Conservation (phyloP, 1,140 invertebrate species). For the Metopolophium dirhodum region DNA sequence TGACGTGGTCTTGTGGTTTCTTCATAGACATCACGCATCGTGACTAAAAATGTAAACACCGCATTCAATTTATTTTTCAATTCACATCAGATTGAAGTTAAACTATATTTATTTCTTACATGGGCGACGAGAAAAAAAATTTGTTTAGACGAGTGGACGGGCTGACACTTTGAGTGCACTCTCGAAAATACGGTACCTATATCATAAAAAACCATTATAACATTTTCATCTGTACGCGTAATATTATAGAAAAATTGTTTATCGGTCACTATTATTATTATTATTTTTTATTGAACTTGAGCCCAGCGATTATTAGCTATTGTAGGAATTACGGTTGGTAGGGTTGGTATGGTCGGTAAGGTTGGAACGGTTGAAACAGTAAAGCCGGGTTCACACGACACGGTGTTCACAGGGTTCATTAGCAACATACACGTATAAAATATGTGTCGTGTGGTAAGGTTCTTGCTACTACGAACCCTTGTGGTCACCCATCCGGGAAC, state of each 20-base stretch:
- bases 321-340: too few relatives aligned
- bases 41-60: background rate
- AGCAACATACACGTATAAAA: too few relatives aligned
- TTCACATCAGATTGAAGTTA: background rate
- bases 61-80: conserved; percentile 13
- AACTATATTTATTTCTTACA: background rate
- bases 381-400: too few relatives aligned
- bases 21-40: background rate
- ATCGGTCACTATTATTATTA: background rate
- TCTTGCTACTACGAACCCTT: too few relatives aligned
- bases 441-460: too few relatives aligned
- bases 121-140: background rate
- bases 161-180: background rate
- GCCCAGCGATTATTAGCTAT: too few relatives aligned
- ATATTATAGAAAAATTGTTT: background rate
- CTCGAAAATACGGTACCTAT: background rate
- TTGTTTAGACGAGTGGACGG: background rate
- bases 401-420: too few relatives aligned
- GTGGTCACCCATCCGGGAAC: too few relatives aligned
- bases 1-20: background rate
- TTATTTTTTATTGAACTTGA: too few relatives aligned
- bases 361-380: too few relatives aligned
- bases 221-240: background rate
- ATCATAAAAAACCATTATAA: background rate
- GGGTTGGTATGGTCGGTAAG: too few relatives aligned